Evolutionary conservation across 2,113 vertebrate genomes (phyloP).

Genomic region (Antechinus flavipes): DNA sequence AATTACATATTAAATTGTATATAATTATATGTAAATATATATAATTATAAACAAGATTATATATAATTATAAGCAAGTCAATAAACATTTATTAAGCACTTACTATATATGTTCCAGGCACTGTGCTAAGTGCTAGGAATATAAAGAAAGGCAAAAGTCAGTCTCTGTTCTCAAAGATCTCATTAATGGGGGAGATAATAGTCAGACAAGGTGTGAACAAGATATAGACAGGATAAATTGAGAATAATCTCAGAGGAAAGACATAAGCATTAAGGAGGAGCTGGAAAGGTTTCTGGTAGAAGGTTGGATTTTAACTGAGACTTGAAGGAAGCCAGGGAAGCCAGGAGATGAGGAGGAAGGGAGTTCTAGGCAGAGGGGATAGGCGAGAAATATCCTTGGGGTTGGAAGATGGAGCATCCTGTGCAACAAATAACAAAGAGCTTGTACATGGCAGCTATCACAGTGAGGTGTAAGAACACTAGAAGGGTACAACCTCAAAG

Average conservation of each 20-base stretch:
- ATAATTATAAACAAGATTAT: neutral
- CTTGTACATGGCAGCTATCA: neutral
- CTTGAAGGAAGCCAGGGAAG: neutral
- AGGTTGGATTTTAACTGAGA: too few relatives aligned
- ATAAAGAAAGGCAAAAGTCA: neutral
- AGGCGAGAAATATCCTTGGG: neutral
- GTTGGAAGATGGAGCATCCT: neutral
- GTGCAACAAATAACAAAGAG: neutral
- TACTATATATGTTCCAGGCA: neutral
- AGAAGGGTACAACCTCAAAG: too few relatives aligned
- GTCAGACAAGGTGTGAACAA: neutral
- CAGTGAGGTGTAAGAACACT: neutral
- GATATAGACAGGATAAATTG: neutral
- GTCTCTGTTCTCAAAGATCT: neutral
- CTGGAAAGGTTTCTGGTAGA: neutral
- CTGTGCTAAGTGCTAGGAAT: neutral
- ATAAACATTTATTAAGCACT: neutral
- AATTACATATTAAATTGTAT: too few relatives aligned
- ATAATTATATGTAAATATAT: neutral
- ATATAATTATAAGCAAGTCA: neutral
- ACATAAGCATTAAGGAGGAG: neutral
- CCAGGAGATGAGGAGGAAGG: neutral
- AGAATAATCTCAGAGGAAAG: neutral
- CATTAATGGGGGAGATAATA: neutral
- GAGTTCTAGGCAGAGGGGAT: neutral